Conservation (phyloP, 2,888 invertebrate genomes). For the Lepeophtheirus nordmannii region DNA sequence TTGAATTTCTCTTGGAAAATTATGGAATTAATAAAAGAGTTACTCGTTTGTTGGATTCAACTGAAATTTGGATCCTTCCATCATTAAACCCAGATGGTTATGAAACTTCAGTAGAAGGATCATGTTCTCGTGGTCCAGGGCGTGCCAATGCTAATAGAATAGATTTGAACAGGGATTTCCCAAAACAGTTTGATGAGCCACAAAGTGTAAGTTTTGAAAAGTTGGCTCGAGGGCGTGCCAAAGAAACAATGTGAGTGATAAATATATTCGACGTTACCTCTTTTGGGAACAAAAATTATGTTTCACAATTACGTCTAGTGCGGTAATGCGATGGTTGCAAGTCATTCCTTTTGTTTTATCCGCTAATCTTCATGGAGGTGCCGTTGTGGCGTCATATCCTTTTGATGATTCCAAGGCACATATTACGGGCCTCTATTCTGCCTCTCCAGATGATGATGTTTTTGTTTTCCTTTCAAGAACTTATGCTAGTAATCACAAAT, state of each 20-base stretch:
- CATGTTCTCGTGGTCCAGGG: constrained; percentile 38
- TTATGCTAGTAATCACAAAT: constrained; percentile 56
- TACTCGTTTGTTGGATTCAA: constrained; percentile 59
- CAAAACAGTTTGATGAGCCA: constrained; percentile 47
- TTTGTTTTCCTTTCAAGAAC: constrained; percentile 42
- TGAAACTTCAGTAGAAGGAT: constrained; percentile 38
- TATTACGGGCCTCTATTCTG: constrained; percentile 11
- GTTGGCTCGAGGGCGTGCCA: neutral
- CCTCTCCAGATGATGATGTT: constrained; percentile 61
- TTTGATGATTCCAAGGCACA: constrained; percentile 54
- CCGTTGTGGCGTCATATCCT: constrained; percentile 93
- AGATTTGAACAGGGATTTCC: constrained; percentile 84
- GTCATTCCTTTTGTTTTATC: constrained; percentile 76
- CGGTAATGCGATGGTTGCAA: constrained; percentile 33
- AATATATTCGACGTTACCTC: too few relatives aligned
- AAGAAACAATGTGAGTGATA: constrained; percentile 18
- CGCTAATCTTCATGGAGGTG: constrained; percentile 86
- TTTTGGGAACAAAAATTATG: too few relatives aligned
- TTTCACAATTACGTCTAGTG: too few relatives aligned
- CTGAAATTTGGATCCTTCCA: constrained; percentile 81
- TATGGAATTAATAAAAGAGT: constrained; percentile 57
- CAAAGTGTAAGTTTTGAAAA: neutral
- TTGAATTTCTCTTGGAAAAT: constrained; percentile 71
- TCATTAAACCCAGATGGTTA: constrained; percentile 98
- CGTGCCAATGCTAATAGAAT: constrained; percentile 59